phyloP scores from a whole-genome alignment of 2,797 vertebrate genomes.

The Parauchenoglanis punctatus region DNA sequence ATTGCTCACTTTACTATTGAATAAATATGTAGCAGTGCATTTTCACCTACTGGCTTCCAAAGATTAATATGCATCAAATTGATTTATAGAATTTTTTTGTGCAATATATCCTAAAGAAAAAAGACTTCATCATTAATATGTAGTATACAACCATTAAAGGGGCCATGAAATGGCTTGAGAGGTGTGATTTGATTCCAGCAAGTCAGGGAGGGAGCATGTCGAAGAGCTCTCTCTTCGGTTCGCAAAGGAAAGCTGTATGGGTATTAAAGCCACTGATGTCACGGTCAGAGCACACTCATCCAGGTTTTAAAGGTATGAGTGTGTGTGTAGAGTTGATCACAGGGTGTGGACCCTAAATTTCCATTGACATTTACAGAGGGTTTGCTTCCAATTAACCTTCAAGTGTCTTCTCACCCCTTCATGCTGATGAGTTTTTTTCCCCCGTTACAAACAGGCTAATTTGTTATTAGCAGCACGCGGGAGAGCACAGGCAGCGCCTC shows the following conservation, averaged over 20 bases:
- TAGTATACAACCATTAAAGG: not conserved
- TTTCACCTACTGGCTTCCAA: not conserved
- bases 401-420: slow-evolving; percentile 79
- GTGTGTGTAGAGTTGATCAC: slow-evolving; percentile 76
- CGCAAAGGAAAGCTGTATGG: slow-evolving; percentile 55
- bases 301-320: slow-evolving; percentile 66
- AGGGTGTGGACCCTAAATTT: slow-evolving; percentile 76
- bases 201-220: not conserved
- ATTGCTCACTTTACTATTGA: not conserved
- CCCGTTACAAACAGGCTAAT: slow-evolving; percentile 78
- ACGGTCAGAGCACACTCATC: slow-evolving; percentile 71
- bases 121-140: not conserved
- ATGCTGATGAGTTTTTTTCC: slow-evolving; percentile 76
- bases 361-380: slow-evolving; percentile 81
- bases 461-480: slow-evolving; percentile 79
- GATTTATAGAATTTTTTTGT: not conserved
- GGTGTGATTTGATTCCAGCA: not conserved
- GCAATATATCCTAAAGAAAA: not conserved
- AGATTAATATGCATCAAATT: not conserved
- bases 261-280: slow-evolving; percentile 67
- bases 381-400: slow-evolving; percentile 85
- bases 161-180: not conserved
- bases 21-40: not conserved
- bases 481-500: slow-evolving; percentile 65
- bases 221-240: slow-evolving; percentile 15